Base-by-base conservation (phyloP, 2,888 invertebrate species). In the Chydorus sphaericus region DNA sequence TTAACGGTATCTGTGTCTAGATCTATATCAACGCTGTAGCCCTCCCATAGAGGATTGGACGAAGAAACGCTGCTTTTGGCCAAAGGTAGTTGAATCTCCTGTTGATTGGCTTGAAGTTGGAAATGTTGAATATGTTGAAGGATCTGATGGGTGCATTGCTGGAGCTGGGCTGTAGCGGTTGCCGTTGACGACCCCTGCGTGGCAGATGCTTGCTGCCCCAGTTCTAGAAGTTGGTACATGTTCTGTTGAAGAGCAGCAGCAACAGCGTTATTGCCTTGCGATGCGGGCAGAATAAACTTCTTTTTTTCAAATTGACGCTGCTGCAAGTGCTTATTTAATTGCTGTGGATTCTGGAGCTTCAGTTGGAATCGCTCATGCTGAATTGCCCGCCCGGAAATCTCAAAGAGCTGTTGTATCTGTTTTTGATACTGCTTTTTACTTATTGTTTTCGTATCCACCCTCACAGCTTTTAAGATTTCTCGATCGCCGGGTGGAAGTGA, bases 391-490 rank as follows among this genome's bases (percentile, higher is more conserved):
- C n/a, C n/a, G 62, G 64, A 58, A n/a, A n/a, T 63, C 60, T 66
- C 67, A 56, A 62, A 65, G 62, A 67, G 72, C 62, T 75, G 72
- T 64, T 74, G 73, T 58, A 70, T 69, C 37, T 68, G 69, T 68
- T 75, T 76, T 64, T 74, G 73, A 51, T 71, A 67, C 48, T 65
- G 66, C 57, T 65, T 66, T 37, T 67, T 67, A 63, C 69, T 61
- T 59, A 78, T 73, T 66, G 79, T 81, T 70, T 85, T 85, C 52
- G 81, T 78, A 67, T 84, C 85, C 69, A 85, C 86, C 68, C 87
- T 85, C 54, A 80, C 80, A 39, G 85, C 81, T 70, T 86, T 88
- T 48, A 82, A 85, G 70, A 85, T 85, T 58, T 85, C 85, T 64
- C 87, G 79, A 71, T 88, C 87, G 54, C 37, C 54, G 38, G 39